These are phyloP conservation scores for Drosophila mayaguana DNA, from an alignment of 2,888 invertebrate genomes.

Conservation along the genomic window DNA sequence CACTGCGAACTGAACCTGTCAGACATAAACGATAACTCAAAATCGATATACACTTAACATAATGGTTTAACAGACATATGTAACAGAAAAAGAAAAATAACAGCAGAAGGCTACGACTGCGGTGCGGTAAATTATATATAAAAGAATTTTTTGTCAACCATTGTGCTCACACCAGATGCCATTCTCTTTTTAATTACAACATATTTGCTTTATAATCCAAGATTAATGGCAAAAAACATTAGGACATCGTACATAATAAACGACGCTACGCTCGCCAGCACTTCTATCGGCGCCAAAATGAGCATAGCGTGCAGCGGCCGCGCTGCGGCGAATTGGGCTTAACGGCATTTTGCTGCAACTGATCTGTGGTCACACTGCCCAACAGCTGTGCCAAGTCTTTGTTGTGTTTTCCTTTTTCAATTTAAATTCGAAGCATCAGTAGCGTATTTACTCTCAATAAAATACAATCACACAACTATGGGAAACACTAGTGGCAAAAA, in stretches of 20 bases:
- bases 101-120: no score
- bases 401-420: conserved; percentile 47
- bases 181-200: neutral
- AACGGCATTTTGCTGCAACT: neutral
- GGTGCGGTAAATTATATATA: no score
- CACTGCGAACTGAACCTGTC: no score
- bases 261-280: neutral
- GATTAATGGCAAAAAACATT: neutral
- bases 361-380: conserved; percentile 36
- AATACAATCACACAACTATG: conserved; percentile 41
- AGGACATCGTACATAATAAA: neutral
- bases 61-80: no score
- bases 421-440: conserved; percentile 48
- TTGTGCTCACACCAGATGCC: neutral
- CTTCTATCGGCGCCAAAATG: neutral
- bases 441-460: conserved; percentile 46
- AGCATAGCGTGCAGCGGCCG: neutral
- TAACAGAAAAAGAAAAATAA: no score
- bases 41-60: no score
- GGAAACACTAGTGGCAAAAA: conserved; percentile 65
- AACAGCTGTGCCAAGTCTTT: conserved; percentile 47
- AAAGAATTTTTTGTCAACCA: neutral
- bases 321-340: conserved; percentile 14
- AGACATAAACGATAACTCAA: no score
- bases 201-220: neutral